Evolutionary conservation across 92 coral and sea anemone genomes (phyloP), one percentile per base, ranked within the genome.

Genomic region (Paragorgia papillata): DNA sequence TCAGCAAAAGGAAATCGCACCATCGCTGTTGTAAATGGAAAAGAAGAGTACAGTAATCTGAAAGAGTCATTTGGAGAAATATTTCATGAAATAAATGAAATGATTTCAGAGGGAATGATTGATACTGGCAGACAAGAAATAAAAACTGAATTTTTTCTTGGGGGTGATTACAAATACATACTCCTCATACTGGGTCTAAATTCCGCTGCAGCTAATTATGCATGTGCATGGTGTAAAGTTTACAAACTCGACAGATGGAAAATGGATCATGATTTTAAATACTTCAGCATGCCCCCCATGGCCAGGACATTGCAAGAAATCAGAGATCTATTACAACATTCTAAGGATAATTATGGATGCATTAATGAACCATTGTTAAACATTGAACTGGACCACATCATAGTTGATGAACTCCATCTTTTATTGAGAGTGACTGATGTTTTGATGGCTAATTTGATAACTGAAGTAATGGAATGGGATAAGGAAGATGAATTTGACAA

Each of bases 391-490:
- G 89, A 85, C 58, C 89, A 85, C 57, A 39, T 85, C 2, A 31
- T 85, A 21, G 2, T 27, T n/a, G 85, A 85, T 62, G 89, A 85
- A 41, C 65, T 85, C 9, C 89, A 85, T 67, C 50, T 85, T 54
- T 39, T 85, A 56, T 39, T 80, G 1, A 27, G 85, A 17, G 61
- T 85, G 6, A 85, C 85, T 19, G 85, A 85, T 31, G 31, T 64
- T 27, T 55, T 85, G 48, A 46, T 57, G 0, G 77, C 53, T 9
- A 80, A 85, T 51, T 2, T 85, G 1, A 49, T 85, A 18, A 35
- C 61, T 44, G 69, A 49, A 14, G 32, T 66, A 8, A 20, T 80
- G 1, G 81, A 85, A 53, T 85, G 85, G 89, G 85, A 85, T 35
- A 33, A 54, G 24, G 9, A 17, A 1, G 69, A 48, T 33, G 76